phyloP scores from a whole-genome alignment of 2,797 vertebrate genomes.

The Borostomias antarcticus region DNA sequence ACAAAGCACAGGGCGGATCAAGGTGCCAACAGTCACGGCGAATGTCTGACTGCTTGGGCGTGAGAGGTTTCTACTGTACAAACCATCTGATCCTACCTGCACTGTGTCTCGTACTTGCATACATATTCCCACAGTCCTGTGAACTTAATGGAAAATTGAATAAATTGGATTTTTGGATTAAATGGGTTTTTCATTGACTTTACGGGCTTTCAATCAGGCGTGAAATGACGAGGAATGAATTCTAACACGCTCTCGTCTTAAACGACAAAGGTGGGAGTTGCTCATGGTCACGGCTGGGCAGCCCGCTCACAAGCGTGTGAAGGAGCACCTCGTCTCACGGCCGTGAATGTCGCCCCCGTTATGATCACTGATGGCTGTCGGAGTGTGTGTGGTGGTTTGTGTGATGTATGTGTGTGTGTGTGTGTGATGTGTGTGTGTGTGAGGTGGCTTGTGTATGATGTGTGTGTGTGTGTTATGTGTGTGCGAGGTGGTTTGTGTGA shows the following conservation, averaged over 20 bases:
- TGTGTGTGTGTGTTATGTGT: background rate
- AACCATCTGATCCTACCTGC: background rate
- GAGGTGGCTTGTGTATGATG: background rate
- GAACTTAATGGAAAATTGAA: slow-evolving; percentile 6
- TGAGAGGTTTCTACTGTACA: background rate
- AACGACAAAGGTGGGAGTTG: slow-evolving; percentile 3
- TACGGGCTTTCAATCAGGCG: slow-evolving; percentile 3
- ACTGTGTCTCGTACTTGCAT: slow-evolving; percentile 15
- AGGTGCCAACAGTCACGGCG: slow-evolving; percentile 1
- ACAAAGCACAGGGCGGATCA: slow-evolving; percentile 18
- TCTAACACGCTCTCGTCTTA: background rate
- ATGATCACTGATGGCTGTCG: slow-evolving; percentile 13
- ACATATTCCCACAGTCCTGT: background rate
- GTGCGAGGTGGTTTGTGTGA: background rate
- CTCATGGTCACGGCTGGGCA: background rate
- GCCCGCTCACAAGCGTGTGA: background rate
- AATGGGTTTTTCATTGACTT: slow-evolving; percentile 11
- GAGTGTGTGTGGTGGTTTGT: background rate
- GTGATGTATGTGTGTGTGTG: background rate
- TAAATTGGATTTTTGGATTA: slow-evolving; percentile 19
- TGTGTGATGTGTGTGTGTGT: background rate
- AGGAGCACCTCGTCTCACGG: background rate
- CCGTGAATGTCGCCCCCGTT: background rate
- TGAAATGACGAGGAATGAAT: slow-evolving; percentile 20
- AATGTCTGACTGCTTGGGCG: too few relatives aligned